These are phyloP conservation scores for Cremastinae sp. DNA, from an alignment of 2,888 invertebrate genomes.

Conservation along the genomic window DNA sequence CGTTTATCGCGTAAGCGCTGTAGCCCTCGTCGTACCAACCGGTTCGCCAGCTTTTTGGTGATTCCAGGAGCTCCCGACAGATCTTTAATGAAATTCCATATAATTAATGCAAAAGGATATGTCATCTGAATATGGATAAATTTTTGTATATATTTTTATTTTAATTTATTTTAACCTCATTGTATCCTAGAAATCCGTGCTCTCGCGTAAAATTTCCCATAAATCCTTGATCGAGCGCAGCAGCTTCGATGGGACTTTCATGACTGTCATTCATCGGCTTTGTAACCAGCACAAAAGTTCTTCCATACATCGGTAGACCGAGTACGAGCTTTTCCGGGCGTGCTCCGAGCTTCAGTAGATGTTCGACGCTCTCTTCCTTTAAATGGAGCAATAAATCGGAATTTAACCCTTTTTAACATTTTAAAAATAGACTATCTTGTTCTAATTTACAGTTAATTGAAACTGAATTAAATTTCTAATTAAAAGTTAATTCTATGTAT, in stretches of 20 bases:
- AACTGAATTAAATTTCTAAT: conserved; percentile 1
- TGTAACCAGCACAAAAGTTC: conserved; percentile 85
- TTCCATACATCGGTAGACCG: conserved; percentile 91
- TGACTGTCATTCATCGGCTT: conserved; percentile 62
- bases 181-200: conserved; percentile 93
- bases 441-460: not conserved
- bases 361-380: conserved; percentile 88
- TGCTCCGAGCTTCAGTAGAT: conserved; percentile 88
- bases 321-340: conserved; percentile 89
- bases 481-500: too few relatives aligned
- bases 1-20: conserved; percentile 84
- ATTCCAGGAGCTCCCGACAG: conserved; percentile 68
- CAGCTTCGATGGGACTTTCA: conserved; percentile 81
- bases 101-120: conserved; percentile 3
- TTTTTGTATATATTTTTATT: conserved; percentile 8
- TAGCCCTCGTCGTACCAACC: conserved; percentile 86
- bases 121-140: not conserved
- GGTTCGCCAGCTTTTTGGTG: conserved; percentile 82
- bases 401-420: not conserved
- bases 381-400: not conserved
- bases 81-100: conserved; percentile 69
- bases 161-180: conserved; percentile 85
- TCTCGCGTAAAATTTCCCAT: conserved; percentile 90
- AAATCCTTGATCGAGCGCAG: conserved; percentile 84
- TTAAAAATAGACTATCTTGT: not conserved